Percentiles rank a stretch among this genome's conserved stretches.
phyloP scores from a whole-genome alignment of 2,888 invertebrate genomes.

The Drosophila paucipuncta region DNA sequence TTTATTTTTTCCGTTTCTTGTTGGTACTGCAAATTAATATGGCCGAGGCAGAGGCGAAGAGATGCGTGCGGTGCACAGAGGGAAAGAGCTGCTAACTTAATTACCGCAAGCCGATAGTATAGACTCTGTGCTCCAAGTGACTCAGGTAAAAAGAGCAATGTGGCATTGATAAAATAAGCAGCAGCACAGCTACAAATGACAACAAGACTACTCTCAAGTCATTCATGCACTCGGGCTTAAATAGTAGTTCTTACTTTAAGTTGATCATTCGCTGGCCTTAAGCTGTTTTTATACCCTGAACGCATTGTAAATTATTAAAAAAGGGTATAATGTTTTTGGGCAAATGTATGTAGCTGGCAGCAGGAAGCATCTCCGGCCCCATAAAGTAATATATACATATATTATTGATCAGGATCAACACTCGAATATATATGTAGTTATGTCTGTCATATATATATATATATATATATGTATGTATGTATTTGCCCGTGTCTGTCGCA shows the following conservation, averaged over 20 bases:
- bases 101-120: constrained; percentile 31
- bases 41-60: not conserved
- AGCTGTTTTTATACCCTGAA: not conserved
- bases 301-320: not conserved
- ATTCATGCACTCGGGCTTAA: not conserved
- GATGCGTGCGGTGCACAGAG: not conserved
- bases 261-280: not conserved
- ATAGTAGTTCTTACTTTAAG: not conserved
- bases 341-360: not conserved
- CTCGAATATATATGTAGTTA: no score
- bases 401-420: not conserved
- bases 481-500: not conserved
- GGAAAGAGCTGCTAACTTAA: constrained; percentile 24
- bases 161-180: not conserved
- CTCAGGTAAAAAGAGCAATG: not conserved
- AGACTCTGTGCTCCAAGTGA: not conserved
- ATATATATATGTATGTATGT: no score
- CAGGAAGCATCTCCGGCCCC: not conserved
- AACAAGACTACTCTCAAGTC: not conserved
- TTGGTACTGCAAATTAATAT: constrained; percentile 24
- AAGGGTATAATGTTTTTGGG: not conserved
- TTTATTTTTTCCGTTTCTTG: not conserved
- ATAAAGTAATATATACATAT: not conserved
- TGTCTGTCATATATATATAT: no score
- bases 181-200: not conserved